Percentiles rank a stretch among this genome's conserved stretches.
These are phyloP conservation scores for Spondyliosoma cantharus DNA, from an alignment of 2,797 vertebrate species.

Conservation along the genomic window DNA sequence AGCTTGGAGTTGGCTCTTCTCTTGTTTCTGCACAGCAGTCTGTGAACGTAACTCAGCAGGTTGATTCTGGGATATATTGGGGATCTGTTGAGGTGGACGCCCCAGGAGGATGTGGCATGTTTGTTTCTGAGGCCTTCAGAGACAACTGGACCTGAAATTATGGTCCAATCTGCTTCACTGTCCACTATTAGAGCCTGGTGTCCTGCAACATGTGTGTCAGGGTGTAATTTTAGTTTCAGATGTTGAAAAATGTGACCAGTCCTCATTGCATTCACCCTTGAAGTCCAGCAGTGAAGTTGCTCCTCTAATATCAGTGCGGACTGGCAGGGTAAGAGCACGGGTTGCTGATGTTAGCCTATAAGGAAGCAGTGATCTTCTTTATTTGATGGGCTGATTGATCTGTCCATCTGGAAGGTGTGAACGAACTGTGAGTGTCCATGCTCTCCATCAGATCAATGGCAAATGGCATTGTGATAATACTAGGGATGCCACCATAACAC, in stretches of 20 bases:
- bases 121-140: slow-evolving; percentile 31
- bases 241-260: neutral
- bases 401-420: too few relatives aligned
- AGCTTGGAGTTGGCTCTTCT: slow-evolving; percentile 24
- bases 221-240: neutral
- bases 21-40: slow-evolving; percentile 17
- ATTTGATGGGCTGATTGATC: too few relatives aligned
- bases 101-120: slow-evolving; percentile 17
- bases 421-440: too few relatives aligned
- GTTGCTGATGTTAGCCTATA: too few relatives aligned
- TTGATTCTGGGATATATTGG: slow-evolving; percentile 45
- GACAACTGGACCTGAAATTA: slow-evolving; percentile 7
- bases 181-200: neutral
- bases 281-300: neutral
- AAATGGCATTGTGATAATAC: too few relatives aligned
- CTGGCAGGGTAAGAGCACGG: too few relatives aligned
- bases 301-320: too few relatives aligned
- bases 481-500: too few relatives aligned
- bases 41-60: slow-evolving; percentile 31
- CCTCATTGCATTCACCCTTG: too few relatives aligned
- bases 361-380: too few relatives aligned
- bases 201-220: slow-evolving; percentile 20
- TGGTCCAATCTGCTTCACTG: neutral
- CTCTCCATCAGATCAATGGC: too few relatives aligned
- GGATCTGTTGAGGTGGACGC: slow-evolving; percentile 7